These are phyloP conservation scores for Helleia helle DNA, from an alignment of 2,888 invertebrate genomes.

Conservation along the genomic window DNA sequence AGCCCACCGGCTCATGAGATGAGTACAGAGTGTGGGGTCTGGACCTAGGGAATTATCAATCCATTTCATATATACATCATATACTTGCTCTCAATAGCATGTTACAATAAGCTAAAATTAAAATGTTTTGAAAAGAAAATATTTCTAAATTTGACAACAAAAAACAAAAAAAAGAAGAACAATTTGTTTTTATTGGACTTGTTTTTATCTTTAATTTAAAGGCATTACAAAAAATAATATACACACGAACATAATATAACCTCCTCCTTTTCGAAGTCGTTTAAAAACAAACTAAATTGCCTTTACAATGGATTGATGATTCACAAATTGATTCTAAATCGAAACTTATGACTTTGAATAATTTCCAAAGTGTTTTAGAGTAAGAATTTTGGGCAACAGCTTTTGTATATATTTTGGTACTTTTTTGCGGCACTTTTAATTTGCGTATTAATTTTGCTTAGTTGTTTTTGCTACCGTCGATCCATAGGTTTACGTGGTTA, in stretches of 20 bases:
- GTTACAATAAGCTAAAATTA: too few relatives aligned
- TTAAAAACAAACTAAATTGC: too few relatives aligned
- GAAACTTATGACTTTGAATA: constrained; percentile 16
- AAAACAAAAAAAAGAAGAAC: too few relatives aligned
- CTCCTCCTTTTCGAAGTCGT: too few relatives aligned
- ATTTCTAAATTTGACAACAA: too few relatives aligned
- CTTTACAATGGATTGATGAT: not conserved
- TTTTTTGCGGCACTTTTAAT: constrained; percentile 48
- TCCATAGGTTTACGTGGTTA: too few relatives aligned
- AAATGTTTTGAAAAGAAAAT: too few relatives aligned
- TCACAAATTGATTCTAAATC: not conserved
- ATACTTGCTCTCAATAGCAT: too few relatives aligned
- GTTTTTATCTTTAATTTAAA: too few relatives aligned
- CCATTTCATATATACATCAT: too few relatives aligned
- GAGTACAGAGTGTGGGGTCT: not conserved
- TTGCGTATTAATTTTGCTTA: constrained; percentile 46
- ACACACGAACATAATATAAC: too few relatives aligned
- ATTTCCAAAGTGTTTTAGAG: constrained; percentile 39
- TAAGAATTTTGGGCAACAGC: constrained; percentile 34
- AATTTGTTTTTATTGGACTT: not conserved
- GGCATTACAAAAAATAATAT: too few relatives aligned
- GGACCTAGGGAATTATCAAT: not conserved
- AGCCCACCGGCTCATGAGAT: not conserved
- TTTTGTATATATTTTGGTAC: constrained; percentile 53
- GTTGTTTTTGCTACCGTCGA: constrained; percentile 27